These are phyloP conservation scores for Leucophenga maculata DNA, from an alignment of 2,888 invertebrate genomes.

Conservation along the genomic window DNA sequence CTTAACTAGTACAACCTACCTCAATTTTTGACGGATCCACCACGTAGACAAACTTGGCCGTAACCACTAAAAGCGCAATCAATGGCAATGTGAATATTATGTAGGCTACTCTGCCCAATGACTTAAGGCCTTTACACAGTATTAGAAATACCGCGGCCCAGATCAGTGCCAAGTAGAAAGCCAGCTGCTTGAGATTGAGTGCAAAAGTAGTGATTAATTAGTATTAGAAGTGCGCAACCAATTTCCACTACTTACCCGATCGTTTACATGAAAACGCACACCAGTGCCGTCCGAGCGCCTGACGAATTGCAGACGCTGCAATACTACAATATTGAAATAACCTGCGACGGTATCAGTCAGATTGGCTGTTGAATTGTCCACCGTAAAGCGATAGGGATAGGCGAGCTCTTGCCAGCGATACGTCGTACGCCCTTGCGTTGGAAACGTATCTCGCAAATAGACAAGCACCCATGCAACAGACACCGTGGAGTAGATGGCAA, in stretches of 20 bases:
- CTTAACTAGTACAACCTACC: conserved; percentile 41
- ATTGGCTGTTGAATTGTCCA: conserved; percentile 74
- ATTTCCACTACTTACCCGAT: conserved; percentile 60
- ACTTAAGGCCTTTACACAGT: conserved; percentile 87
- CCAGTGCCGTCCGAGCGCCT: conserved; percentile 65
- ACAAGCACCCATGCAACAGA: conserved; percentile 94
- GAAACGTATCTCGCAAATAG: conserved; percentile 89
- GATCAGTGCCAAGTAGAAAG: conserved; percentile 90
- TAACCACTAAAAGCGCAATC: conserved; percentile 75
- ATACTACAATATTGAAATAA: conserved; percentile 88
- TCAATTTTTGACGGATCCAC: conserved; percentile 64
- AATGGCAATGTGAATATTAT: conserved; percentile 85
- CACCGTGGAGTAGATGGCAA: conserved; percentile 89
- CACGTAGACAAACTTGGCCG: conserved; percentile 62
- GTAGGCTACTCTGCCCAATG: conserved; percentile 75
- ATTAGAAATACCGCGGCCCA: conserved; percentile 93
- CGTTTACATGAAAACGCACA: conserved; percentile 67
- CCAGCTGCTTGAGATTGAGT: conserved; percentile 80
- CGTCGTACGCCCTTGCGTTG: conserved; percentile 60
- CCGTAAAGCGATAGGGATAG: conserved; percentile 76
- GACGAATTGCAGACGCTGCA: conserved; percentile 74
- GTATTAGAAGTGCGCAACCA: neutral
- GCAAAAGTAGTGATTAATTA: neutral
- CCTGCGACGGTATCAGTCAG: conserved; percentile 85
- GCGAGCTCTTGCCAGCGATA: conserved; percentile 61